These are phyloP conservation scores for Nycticryphes semicollaris DNA, from an alignment of 2,113 vertebrate species.

Conservation along the genomic window DNA sequence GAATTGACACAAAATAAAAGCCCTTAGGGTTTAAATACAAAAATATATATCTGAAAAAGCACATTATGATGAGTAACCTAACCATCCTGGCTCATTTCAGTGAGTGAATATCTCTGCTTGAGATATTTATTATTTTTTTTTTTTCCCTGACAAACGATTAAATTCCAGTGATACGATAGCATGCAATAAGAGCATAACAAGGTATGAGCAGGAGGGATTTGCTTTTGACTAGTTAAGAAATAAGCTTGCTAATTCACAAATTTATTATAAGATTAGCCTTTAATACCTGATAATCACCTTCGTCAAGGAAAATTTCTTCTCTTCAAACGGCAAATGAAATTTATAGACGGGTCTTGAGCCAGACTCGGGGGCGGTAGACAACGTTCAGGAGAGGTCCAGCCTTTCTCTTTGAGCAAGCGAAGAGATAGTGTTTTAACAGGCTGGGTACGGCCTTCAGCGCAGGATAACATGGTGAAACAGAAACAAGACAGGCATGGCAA, in stretches of 20 bases:
- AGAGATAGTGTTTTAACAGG: background rate
- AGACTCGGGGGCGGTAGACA: background rate
- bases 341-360: constrained; percentile 60
- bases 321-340: constrained; percentile 56
- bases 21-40: constrained; percentile 7
- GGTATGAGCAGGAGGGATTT: constrained; percentile 66
- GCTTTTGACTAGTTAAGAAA: constrained; percentile 69
- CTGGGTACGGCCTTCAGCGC: background rate
- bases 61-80: background rate
- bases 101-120: background rate
- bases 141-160: constrained; percentile 24
- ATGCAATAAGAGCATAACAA: constrained; percentile 9
- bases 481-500: constrained; percentile 4
- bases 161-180: constrained; percentile 35
- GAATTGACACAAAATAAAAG: constrained; percentile 21
- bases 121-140: background rate
- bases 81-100: background rate
- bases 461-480: background rate
- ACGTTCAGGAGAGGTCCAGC: background rate
- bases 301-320: constrained; percentile 70
- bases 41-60: background rate
- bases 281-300: constrained; percentile 76
- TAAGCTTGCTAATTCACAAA: constrained; percentile 69
- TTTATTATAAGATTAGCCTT: constrained; percentile 71
- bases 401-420: background rate